These are phyloP conservation scores for Aphaenogaster ashmeadi DNA, from an alignment of 1,140 invertebrate species.

Conservation along the genomic window DNA sequence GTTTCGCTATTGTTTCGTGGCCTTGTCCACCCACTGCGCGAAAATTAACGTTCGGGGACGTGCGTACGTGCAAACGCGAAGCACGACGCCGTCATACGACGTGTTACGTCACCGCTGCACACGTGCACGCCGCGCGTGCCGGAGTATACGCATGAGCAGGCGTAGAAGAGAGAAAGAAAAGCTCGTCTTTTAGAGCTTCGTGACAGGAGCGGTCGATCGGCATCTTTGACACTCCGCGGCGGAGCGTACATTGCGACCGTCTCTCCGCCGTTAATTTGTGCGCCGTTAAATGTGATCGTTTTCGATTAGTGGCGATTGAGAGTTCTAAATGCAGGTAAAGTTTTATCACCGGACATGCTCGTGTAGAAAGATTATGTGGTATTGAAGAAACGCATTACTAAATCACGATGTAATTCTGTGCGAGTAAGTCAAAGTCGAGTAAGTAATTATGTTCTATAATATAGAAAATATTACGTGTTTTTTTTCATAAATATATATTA, in stretches of 20 bases:
- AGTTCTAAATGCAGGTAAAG: conserved; percentile 48
- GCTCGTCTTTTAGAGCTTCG: conserved; percentile 43
- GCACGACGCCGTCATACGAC: conserved; percentile 65
- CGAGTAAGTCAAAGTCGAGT: no score
- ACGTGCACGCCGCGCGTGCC: conserved; percentile 65
- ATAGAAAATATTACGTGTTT: neutral
- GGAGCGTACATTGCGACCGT: conserved; percentile 7
- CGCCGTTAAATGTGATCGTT: conserved; percentile 37
- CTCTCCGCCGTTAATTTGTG: neutral
- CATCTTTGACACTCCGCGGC: conserved; percentile 37
- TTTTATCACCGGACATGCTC: neutral
- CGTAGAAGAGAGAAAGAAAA: neutral
- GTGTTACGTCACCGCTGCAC: conserved; percentile 78
- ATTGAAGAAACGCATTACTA: neutral
- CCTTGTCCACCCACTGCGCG: neutral
- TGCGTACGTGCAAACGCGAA: conserved; percentile 19
- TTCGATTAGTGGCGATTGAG: neutral
- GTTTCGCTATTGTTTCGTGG: neutral
- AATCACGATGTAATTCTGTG: neutral
- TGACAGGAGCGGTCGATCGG: conserved; percentile 39
- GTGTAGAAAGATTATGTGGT: neutral
- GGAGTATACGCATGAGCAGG: conserved; percentile 40
- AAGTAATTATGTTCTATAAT: neutral
- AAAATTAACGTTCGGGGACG: neutral
- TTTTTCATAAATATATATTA: neutral